phyloP scores from a whole-genome alignment of 2,888 invertebrate genomes.

The Bruchidius siliquastri region DNA sequence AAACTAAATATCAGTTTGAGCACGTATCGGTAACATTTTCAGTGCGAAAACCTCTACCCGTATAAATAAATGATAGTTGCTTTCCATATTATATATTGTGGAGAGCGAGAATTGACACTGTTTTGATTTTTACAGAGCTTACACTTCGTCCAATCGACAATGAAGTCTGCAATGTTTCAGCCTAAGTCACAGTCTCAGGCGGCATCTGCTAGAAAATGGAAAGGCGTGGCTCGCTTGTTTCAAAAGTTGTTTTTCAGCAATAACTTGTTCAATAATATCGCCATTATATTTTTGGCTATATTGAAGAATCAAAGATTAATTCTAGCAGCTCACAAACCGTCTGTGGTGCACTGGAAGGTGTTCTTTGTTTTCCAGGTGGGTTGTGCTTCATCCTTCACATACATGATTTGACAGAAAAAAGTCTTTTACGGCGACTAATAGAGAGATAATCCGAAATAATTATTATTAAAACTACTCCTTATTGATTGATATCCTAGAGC shows the following conservation, averaged over 20 bases:
- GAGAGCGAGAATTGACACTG: no score
- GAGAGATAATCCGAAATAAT: no score
- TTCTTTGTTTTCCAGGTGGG: background rate
- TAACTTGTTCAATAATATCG: background rate
- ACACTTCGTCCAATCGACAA: background rate
- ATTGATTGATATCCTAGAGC: no score
- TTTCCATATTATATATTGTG: no score
- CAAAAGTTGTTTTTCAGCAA: background rate
- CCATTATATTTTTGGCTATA: background rate
- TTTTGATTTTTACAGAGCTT: background rate
- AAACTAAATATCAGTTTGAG: no score
- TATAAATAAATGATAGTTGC: no score
- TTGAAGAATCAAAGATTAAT: background rate
- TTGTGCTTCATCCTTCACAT: background rate
- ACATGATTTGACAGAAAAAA: no score
- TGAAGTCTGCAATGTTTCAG: background rate
- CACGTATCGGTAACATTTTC: no score
- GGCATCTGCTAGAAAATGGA: background rate
- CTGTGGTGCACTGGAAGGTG: background rate
- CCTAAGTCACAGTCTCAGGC: background rate
- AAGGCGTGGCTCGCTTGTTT: background rate
- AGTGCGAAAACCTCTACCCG: no score
- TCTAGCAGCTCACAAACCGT: background rate
- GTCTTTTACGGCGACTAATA: no score
- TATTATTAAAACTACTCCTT: no score